Conservation (phyloP, 1,140 invertebrate genomes). For the Cardiocondyla obscurior region DNA sequence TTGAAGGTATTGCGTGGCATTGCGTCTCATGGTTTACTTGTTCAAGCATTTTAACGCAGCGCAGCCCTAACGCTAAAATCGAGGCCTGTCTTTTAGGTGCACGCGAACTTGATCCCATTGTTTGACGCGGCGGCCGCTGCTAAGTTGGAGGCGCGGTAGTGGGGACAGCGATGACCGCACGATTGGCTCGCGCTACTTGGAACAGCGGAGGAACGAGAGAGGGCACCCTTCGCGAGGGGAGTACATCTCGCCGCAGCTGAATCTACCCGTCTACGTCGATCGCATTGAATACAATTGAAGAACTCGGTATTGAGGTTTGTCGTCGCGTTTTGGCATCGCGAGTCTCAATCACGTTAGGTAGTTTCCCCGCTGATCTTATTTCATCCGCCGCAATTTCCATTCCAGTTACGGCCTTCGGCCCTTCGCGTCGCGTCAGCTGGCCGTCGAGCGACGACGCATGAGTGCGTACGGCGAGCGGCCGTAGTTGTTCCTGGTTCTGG, state of each 20-base stretch:
- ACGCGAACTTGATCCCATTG: too few relatives aligned
- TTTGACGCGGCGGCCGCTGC: not conserved
- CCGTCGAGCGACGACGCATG: not conserved
- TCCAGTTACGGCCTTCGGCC: not conserved
- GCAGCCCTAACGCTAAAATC: too few relatives aligned
- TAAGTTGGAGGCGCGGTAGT: not conserved
- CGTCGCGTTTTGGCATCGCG: not conserved
- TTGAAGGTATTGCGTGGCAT: too few relatives aligned
- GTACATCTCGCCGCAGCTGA: constrained; percentile 37
- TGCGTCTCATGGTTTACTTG: too few relatives aligned
- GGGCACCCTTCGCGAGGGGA: constrained; percentile 43
- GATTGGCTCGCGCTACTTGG: constrained; percentile 11
- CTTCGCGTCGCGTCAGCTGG: not conserved
- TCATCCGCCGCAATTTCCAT: not conserved
- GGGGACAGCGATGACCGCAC: not conserved
- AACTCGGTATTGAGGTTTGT: not conserved
- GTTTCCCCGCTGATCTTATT: not conserved
- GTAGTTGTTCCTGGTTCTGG: not conserved
- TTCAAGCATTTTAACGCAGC: too few relatives aligned
- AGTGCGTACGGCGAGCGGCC: not conserved
- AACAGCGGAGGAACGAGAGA: constrained; percentile 14
- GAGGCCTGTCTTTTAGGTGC: too few relatives aligned
- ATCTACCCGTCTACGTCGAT: constrained; percentile 39
- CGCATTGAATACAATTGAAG: not conserved
- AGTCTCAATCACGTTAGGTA: not conserved